Percentiles rank a stretch among this genome's conserved stretches.
Conservation (phyloP, 1,140 invertebrate species). For the Drosophila busckii region DNA sequence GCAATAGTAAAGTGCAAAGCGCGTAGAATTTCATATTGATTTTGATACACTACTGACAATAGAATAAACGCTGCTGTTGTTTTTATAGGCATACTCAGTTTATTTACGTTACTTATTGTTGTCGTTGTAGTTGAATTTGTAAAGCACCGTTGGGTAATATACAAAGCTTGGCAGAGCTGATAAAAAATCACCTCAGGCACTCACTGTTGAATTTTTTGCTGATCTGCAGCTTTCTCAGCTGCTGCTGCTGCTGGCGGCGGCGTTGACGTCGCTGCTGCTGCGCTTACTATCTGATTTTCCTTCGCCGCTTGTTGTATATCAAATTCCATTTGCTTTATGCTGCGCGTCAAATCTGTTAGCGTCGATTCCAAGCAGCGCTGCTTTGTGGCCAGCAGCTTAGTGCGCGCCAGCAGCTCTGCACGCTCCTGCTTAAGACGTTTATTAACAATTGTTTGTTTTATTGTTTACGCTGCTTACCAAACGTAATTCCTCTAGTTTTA, state of each 20-base stretch:
- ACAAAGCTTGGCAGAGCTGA: background rate
- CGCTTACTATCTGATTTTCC: background rate
- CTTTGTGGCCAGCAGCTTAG: background rate
- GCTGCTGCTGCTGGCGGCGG: background rate
- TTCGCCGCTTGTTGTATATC: slow-evolving; percentile 20
- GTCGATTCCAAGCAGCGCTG: slow-evolving; percentile 30
- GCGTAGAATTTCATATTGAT: slow-evolving; percentile 41
- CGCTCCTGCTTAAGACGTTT: too few species aligned
- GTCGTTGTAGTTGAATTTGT: background rate
- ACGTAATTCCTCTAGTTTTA: slow-evolving; percentile 37
- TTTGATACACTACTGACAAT: slow-evolving; percentile 3
- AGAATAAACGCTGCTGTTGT: background rate
- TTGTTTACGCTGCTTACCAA: slow-evolving; percentile 13
- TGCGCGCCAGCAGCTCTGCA: background rate
- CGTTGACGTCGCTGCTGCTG: background rate
- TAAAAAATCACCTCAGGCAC: slow-evolving; percentile 4
- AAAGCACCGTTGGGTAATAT: background rate
- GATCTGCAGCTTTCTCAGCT: background rate
- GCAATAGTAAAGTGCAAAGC: slow-evolving; percentile 36
- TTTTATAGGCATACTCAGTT: slow-evolving; percentile 33
- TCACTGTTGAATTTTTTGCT: slow-evolving; percentile 11
- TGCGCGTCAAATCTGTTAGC: slow-evolving; percentile 44
- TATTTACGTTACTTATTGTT: slow-evolving; percentile 20
- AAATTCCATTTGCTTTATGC: slow-evolving; percentile 47
- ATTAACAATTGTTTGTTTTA: too few species aligned